These are phyloP conservation scores for Xyliphius kryptos DNA, from an alignment of 2,113 vertebrate genomes.

Conservation along the genomic window DNA sequence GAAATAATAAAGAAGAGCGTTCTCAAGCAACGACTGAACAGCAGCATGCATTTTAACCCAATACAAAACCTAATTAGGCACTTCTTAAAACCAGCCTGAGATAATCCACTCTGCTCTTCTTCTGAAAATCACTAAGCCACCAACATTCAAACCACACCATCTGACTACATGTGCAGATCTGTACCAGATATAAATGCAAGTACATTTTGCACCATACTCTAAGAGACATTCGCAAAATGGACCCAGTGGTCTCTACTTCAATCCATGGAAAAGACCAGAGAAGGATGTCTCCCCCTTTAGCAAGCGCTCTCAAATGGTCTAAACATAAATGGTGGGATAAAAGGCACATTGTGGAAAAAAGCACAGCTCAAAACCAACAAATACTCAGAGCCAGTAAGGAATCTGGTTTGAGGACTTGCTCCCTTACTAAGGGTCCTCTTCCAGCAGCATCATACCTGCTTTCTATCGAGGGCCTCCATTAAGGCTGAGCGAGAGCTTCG, in stretches of 20 bases:
- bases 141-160: not conserved
- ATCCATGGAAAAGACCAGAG: too few species aligned
- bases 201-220: too few species aligned
- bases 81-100: conserved; percentile 12
- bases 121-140: too few species aligned
- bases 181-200: conserved; percentile 19
- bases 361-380: conserved; percentile 24
- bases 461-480: conserved; percentile 66
- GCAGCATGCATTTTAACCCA: not conserved
- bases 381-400: conserved; percentile 32
- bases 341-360: conserved; percentile 35
- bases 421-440: conserved; percentile 29
- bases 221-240: conserved; percentile 4
- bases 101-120: conserved; percentile 24
- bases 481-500: conserved; percentile 55
- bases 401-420: conserved; percentile 42
- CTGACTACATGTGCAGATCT: not conserved
- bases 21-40: too few species aligned
- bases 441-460: conserved; percentile 71
- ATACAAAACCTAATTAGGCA: conserved; percentile 8
- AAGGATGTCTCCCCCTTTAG: too few species aligned
- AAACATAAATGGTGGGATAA: conserved; percentile 39
- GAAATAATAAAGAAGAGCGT: too few species aligned
- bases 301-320: conserved; percentile 29
- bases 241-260: conserved; percentile 29